Evolutionary conservation across 2,888 invertebrate genomes (phyloP), one percentile per base, ranked within the genome.

Genomic region (Agriopis aurantiaria): DNA sequence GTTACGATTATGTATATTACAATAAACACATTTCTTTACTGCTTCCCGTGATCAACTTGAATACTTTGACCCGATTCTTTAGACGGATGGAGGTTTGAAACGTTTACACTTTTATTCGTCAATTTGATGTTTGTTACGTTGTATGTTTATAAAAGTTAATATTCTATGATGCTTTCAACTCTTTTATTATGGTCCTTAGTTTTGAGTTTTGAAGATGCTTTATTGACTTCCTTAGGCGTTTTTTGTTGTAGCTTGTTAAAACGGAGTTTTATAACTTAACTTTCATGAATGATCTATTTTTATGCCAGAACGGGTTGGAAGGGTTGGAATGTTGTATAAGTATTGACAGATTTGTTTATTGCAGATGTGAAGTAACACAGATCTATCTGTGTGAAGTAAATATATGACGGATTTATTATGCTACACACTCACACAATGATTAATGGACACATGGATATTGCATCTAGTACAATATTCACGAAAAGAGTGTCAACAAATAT

Each of bases 41-140:
- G 76, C 84, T 89, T 90, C 88, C 88, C 84, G 78, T 75, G 74
- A 79, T 80, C 65, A 62, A 74, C 77, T 81, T 79, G 78, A 72
- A 74, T 72, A 62, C 51, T 76, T 77, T 82, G 81, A 78, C 79
- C 78, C 77, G 68, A 59, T 77, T 80, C 73, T 71, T 71, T 64
- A 60, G 56, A 73, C 73, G 57, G 45, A 56, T 57, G 62, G 10
- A 51, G 14, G 43, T 46, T 17, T 46, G 33, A 45, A 45, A 68
- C 51, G 41, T 7, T 43, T 41, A 56, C 17, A 8, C 40, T 40
- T 56, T 17, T 46, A 46, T 41, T 14, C 10, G 46, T 59, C 45
- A 48, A 33, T 41, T 10, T 57, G 53, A 46, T 55, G 41, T 57
- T 46, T 65, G 41, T 23, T 62, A n/a, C 14, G 8, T 65, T 63